Base-by-base conservation (phyloP, 2,797 vertebrate genomes). In the Urosaurus nigricauda region DNA sequence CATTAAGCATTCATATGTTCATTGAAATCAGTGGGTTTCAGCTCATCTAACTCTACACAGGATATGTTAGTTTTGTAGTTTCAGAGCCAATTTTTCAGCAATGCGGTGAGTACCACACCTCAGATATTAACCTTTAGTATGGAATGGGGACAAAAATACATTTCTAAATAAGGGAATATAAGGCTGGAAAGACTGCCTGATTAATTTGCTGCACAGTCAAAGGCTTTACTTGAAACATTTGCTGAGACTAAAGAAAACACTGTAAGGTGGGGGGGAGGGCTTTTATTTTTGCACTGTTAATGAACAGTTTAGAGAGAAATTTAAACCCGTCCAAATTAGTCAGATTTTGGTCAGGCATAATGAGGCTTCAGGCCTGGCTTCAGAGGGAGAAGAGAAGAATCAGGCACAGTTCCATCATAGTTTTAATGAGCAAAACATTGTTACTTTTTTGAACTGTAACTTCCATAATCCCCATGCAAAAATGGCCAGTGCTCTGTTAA, bases 11-110 rank as follows among this genome's bases (percentile, higher is more conserved):
- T 26, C 51, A 26, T 14, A 79, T 24, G 11, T 32, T 29, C 74
- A 71, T 58, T 12, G 51, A 79, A 79, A 79, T 79, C 24, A 88
- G 79, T 53, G 75, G 26, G 5, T 29, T 84, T 43, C 13, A 19
- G 26, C 24, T 87, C 43, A 35, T 35, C 47, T 56, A n/a, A 70
- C 74, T 58, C 9, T 40, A 32, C 35, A 40, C 40, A 70, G 63
- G 35, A 60, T 14, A 29, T 84, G 51, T 78, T 85, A 60, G 3
- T 29, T 37, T 7, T 89, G 86, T 26, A 75, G 35, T 93, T 91
- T 91, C 86, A 78, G 58, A 89, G 63, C 88, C 83, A 87, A 32
- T 90, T 93, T 86, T 89, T 70, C 85, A 92, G 87, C 79, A 91
- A 65, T 93, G 85, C 32, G 82, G 81, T 87, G 86, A 53, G 83